Conservation (phyloP, 2,888 invertebrate species). For the Cyrtodaria siliqua region DNA sequence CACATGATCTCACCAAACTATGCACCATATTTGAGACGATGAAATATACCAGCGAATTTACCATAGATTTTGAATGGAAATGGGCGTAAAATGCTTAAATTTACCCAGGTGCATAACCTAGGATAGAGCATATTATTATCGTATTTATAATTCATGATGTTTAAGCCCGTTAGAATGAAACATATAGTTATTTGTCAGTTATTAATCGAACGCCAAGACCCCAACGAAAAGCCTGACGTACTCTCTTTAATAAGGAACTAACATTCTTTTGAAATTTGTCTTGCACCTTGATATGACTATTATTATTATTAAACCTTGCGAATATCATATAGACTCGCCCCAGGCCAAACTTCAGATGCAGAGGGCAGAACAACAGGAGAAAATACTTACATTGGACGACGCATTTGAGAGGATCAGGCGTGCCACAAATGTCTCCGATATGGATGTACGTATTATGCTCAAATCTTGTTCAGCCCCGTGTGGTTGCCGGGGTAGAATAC, state of each 20-base stretch:
- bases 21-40: conserved; percentile 64
- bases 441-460: conserved; percentile 72
- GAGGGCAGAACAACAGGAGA: conserved; percentile 67
- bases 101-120: too few relatives aligned
- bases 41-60: conserved; percentile 77
- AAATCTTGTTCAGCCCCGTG: too few relatives aligned
- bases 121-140: too few relatives aligned
- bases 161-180: too few relatives aligned
- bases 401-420: conserved; percentile 76
- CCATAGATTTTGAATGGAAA: too few relatives aligned
- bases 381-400: conserved; percentile 73
- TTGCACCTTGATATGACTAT: neutral
- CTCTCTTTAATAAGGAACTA: too few relatives aligned
- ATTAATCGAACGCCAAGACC: too few relatives aligned
- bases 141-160: too few relatives aligned
- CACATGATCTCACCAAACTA: conserved; percentile 69
- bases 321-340: conserved; percentile 64
- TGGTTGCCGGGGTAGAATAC: too few relatives aligned
- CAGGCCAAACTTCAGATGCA: conserved; percentile 58
- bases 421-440: conserved; percentile 77
- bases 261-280: neutral
- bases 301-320: neutral
- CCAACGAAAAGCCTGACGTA: too few relatives aligned
- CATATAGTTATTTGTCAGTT: too few relatives aligned
- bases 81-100: too few relatives aligned